Evolutionary conservation across 2,113 vertebrate genomes (phyloP).

Genomic region (Marcusenius ussheri): DNA sequence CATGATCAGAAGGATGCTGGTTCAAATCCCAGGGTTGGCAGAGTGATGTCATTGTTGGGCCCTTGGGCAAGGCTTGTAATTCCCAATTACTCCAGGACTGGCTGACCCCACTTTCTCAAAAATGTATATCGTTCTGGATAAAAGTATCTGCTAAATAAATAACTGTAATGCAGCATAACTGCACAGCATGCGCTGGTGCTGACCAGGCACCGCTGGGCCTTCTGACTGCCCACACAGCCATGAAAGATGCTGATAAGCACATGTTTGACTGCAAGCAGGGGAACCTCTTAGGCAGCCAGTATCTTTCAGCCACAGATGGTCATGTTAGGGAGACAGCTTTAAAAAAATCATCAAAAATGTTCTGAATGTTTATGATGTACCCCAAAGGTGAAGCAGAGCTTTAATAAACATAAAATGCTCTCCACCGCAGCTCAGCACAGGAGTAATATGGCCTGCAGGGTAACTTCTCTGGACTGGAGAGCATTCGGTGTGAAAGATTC

Average conservation of each 20-base stretch:
- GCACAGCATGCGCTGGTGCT: slow-evolving; percentile 14
- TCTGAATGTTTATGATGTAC: background rate
- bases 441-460: slow-evolving; percentile 3
- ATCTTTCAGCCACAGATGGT: background rate
- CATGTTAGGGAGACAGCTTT: background rate
- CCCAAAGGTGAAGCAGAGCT: background rate
- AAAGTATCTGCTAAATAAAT: background rate
- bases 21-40: background rate
- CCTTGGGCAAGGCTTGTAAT: background rate
- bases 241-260: background rate
- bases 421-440: background rate
- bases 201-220: background rate
- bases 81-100: background rate
- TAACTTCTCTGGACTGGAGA: slow-evolving; percentile 30
- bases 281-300: slow-evolving; percentile 22
- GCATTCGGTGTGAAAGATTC: slow-evolving; percentile 52
- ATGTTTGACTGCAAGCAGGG: slow-evolving; percentile 11
- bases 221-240: background rate
- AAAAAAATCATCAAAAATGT: background rate
- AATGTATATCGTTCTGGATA: background rate
- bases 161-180: slow-evolving; percentile 22
- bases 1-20: background rate
- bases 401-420: background rate
- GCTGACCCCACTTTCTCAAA: background rate
- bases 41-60: background rate